A percentile compares a stretch with the other conserved stretches of the same genome.
These are phyloP conservation scores for Etia nguti DNA, from an alignment of 2,113 vertebrate species.

Conservation along the genomic window DNA sequence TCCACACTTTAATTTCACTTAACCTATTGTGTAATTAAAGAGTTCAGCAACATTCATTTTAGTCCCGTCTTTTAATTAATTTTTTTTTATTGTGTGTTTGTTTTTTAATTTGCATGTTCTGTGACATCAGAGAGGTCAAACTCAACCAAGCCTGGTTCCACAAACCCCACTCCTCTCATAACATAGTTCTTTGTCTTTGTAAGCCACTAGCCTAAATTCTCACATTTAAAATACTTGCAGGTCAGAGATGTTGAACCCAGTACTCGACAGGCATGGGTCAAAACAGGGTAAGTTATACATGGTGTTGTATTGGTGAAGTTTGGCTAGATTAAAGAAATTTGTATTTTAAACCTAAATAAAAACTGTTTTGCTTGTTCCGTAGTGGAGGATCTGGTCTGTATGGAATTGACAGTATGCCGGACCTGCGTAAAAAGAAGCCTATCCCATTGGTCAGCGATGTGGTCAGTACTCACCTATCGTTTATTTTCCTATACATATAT, in stretches of 20 bases:
- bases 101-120: slow-evolving; percentile 15
- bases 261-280: slow-evolving; percentile 83
- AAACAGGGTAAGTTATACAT: slow-evolving; percentile 81
- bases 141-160: slow-evolving; percentile 55
- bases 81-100: not conserved
- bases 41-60: not conserved
- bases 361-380: not conserved
- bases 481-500: not conserved
- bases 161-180: not conserved
- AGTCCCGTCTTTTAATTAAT: not conserved
- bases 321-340: not conserved
- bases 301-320: not conserved
- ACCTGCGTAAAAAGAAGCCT: slow-evolving; percentile 93
- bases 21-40: not conserved
- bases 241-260: slow-evolving; percentile 68
- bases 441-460: slow-evolving; percentile 94
- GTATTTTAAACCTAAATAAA: not conserved
- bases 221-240: slow-evolving; percentile 13
- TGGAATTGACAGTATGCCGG: slow-evolving; percentile 98
- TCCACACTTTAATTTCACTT: not conserved
- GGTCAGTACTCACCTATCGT: slow-evolving; percentile 75
- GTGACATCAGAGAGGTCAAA: slow-evolving; percentile 55
- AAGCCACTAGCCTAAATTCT: not conserved
- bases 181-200: not conserved
- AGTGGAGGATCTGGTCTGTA: slow-evolving; percentile 90